phyloP scores from a whole-genome alignment of 2,113 vertebrate species.

The Sceloporus tristichus region DNA sequence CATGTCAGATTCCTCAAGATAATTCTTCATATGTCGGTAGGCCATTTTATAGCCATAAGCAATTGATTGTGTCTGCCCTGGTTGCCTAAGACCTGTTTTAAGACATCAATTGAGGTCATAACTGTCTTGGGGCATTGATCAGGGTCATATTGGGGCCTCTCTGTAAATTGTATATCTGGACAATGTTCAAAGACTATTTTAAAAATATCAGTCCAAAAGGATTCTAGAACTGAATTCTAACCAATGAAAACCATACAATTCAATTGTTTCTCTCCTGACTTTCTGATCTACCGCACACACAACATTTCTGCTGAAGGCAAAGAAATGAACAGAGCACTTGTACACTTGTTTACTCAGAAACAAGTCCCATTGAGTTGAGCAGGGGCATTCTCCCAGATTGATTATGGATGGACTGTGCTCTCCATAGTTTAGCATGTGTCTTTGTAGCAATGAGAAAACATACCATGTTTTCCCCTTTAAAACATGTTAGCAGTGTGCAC shows the following conservation, averaged over 20 bases:
- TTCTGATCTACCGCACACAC: neutral
- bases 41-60: neutral
- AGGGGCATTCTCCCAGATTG: neutral
- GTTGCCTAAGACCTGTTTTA: neutral
- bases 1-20: constrained; percentile 23
- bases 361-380: neutral
- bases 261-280: neutral
- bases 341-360: neutral
- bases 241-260: neutral
- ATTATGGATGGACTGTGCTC: neutral
- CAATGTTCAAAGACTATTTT: neutral
- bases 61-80: neutral
- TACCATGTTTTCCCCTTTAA: too few relatives aligned
- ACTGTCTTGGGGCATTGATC: neutral
- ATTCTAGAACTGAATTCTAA: neutral
- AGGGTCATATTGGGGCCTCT: neutral
- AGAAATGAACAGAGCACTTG: neutral
- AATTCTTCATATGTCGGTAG: neutral
- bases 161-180: neutral
- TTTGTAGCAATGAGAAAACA: neutral
- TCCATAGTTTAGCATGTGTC: neutral
- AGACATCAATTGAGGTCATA: neutral
- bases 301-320: neutral
- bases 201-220: neutral
- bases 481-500: too few relatives aligned